A percentile compares a stretch with the other conserved stretches of the same genome.
Conservation (phyloP, 1,140 invertebrate species). For the Panulirus ornatus region DNA sequence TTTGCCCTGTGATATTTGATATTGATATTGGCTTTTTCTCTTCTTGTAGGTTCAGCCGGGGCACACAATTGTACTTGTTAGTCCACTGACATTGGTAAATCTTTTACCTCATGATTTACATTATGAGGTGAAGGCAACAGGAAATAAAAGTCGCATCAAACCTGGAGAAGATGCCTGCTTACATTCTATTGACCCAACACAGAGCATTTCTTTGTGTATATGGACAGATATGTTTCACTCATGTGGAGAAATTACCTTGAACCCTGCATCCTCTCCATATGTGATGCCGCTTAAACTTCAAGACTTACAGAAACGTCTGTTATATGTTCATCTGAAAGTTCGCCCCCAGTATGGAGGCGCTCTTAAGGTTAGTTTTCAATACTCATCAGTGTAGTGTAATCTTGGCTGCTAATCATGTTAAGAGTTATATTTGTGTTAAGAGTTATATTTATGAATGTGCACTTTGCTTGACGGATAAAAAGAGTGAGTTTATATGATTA, state of each 20-base stretch:
- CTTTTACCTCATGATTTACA: slow-evolving; percentile 83
- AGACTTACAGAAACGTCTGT: slow-evolving; percentile 67
- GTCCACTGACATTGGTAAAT: slow-evolving; percentile 88
- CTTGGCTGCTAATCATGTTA: too few relatives aligned
- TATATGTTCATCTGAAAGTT: slow-evolving; percentile 72
- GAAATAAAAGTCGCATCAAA: slow-evolving; percentile 81
- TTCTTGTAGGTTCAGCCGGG: slow-evolving; percentile 83
- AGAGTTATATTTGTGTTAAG: too few relatives aligned
- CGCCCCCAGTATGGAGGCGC: slow-evolving; percentile 64
- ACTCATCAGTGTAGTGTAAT: background rate
- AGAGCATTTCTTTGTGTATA: slow-evolving; percentile 69
- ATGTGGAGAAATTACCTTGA: slow-evolving; percentile 55
- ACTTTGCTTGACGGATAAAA: too few relatives aligned
- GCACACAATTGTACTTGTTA: slow-evolving; percentile 90
- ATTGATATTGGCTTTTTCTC: too few relatives aligned
- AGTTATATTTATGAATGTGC: too few relatives aligned
- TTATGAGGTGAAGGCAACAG: slow-evolving; percentile 78
- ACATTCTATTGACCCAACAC: slow-evolving; percentile 67
- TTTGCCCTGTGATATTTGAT: too few relatives aligned
- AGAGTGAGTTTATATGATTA: too few relatives aligned
- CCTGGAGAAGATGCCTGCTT: slow-evolving; percentile 81
- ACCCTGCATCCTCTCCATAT: slow-evolving; percentile 57
- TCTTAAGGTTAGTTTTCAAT: slow-evolving; percentile 57
- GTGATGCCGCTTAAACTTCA: slow-evolving; percentile 61
- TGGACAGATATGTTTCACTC: slow-evolving; percentile 70